Conservation (phyloP, 2,888 invertebrate genomes). For the Hemithea aestivaria region DNA sequence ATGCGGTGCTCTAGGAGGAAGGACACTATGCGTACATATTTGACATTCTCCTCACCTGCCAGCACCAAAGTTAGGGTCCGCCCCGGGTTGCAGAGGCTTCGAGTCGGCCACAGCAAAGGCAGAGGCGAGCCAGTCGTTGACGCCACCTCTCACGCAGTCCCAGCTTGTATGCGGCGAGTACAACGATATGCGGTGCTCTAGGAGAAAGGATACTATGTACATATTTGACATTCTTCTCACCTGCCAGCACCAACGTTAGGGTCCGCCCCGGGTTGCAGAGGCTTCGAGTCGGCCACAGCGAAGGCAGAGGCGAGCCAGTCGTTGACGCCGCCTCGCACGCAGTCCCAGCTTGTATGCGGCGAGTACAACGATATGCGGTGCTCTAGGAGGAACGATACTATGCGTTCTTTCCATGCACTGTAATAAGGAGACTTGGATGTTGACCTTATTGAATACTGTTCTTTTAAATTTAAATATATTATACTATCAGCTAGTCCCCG, state of each 20-base stretch:
- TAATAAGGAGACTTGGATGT: conserved; percentile 19
- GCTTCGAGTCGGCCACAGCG: conserved; percentile 49
- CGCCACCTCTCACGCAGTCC: conserved; percentile 90
- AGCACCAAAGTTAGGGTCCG: conserved; percentile 66
- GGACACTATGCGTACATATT: too few relatives aligned
- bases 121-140: conserved; percentile 95
- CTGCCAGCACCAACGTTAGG: conserved; percentile 76
- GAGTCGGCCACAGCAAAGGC: conserved; percentile 75
- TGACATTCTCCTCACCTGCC: conserved; percentile 72
- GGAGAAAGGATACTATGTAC: conserved; percentile 87
- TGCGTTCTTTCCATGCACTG: conserved; percentile 89
- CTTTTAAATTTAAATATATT: conserved; percentile 1
- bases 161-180: conserved; percentile 97
- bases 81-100: conserved; percentile 53
- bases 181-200: conserved; percentile 91
- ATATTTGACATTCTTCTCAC: too few relatives aligned
- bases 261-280: conserved; percentile 56
- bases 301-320: conserved; percentile 94
- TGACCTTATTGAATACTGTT: not conserved
- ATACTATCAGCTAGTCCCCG: too few relatives aligned
- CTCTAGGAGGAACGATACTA: conserved; percentile 88
- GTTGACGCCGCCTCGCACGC: conserved; percentile 90
- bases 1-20: conserved; percentile 90
- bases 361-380: conserved; percentile 93
- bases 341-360: conserved; percentile 96